These are phyloP conservation scores for Lepidochitona cinerea DNA, from an alignment of 2,888 invertebrate genomes.

Conservation along the genomic window DNA sequence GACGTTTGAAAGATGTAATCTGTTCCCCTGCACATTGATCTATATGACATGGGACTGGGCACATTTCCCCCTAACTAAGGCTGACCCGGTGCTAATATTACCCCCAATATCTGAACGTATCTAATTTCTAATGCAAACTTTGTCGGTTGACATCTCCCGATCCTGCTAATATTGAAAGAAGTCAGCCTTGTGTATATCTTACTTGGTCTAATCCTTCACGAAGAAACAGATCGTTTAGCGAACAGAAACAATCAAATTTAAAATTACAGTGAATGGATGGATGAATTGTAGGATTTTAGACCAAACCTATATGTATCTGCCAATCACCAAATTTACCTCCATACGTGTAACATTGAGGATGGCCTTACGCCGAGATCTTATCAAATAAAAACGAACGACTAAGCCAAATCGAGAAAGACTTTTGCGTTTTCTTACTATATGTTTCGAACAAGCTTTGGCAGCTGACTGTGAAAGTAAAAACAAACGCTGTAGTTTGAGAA, in stretches of 20 bases:
- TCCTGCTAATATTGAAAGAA: not conserved
- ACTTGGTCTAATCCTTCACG: too few relatives aligned
- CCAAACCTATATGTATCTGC: too few relatives aligned
- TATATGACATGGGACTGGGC: not conserved
- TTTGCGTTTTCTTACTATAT: not conserved
- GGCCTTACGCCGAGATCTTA: too few relatives aligned
- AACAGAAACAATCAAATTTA: too few relatives aligned
- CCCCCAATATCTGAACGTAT: not conserved
- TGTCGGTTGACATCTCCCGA: not conserved
- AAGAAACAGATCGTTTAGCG: too few relatives aligned
- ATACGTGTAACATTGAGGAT: too few relatives aligned
- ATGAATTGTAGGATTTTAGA: too few relatives aligned
- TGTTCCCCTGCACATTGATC: not conserved
- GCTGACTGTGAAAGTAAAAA: not conserved
- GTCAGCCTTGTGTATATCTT: too few relatives aligned
- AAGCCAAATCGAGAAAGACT: not conserved
- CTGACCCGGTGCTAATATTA: not conserved
- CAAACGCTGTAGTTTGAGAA: not conserved
- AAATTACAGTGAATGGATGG: too few relatives aligned
- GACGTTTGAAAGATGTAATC: too few relatives aligned
- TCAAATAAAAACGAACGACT: too few relatives aligned
- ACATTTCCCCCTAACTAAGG: not conserved
- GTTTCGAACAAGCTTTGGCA: not conserved
- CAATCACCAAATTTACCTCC: too few relatives aligned
- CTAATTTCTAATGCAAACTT: slow-evolving; percentile 5